Conservation (phyloP, 2,797 vertebrate genomes). For the Malurus splendens region DNA sequence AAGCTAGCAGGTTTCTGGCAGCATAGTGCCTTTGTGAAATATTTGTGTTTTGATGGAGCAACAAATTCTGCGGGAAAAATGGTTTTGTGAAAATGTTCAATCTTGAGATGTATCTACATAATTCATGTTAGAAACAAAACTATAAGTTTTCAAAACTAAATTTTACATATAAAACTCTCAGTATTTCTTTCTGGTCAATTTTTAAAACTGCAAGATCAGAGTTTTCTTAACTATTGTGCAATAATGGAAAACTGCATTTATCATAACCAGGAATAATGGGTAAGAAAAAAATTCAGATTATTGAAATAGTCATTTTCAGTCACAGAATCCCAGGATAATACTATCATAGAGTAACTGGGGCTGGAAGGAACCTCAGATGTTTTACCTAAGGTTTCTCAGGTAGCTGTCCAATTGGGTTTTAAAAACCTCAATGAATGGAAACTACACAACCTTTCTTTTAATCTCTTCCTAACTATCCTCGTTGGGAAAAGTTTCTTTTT, state of each 20-base stretch:
- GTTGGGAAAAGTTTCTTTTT: background rate
- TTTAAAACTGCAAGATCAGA: background rate
- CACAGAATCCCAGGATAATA: background rate
- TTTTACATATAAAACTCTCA: background rate
- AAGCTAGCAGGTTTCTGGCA: background rate
- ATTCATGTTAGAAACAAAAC: background rate
- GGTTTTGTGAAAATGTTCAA: background rate
- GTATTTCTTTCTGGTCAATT: background rate
- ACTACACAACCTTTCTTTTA: background rate
- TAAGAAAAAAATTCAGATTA: background rate
- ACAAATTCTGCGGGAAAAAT: background rate
- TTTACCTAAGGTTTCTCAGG: background rate
- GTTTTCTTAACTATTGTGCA: background rate
- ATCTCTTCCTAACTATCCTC: background rate
- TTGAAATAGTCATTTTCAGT: background rate
- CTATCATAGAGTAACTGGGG: background rate
- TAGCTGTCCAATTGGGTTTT: background rate
- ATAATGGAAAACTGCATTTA: background rate
- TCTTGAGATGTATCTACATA: background rate
- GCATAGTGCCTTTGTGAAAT: background rate
- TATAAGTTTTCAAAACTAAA: background rate
- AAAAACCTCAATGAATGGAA: background rate
- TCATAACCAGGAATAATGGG: background rate
- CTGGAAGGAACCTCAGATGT: background rate
- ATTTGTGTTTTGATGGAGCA: background rate